Conservation (phyloP, 1,140 invertebrate genomes). For the Ceratina calcarata region DNA sequence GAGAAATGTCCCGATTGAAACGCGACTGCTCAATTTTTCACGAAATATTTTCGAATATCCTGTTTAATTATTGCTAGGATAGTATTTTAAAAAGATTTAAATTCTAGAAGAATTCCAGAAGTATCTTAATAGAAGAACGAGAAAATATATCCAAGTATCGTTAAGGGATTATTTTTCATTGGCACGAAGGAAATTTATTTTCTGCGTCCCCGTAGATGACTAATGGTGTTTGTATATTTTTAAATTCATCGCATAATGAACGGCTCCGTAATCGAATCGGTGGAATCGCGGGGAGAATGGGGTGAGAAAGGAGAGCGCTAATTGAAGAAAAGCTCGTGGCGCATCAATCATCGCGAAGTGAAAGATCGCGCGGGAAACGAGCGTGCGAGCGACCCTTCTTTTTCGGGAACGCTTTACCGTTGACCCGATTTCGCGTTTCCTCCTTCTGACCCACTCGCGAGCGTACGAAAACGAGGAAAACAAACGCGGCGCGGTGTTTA, state of each 20-base stretch:
- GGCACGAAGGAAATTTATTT: constrained; percentile 25
- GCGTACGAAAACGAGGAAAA: constrained; percentile 23
- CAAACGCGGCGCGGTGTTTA: constrained; percentile 6
- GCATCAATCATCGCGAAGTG: constrained; percentile 51
- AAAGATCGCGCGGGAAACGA: constrained; percentile 32
- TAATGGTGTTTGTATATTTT: constrained; percentile 62
- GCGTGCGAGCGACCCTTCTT: constrained; percentile 4
- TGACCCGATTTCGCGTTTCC: constrained; percentile 34
- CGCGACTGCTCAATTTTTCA: constrained; percentile 38
- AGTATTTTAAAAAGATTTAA: neutral
- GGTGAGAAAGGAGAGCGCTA: constrained; percentile 47
- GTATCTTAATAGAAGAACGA: too few species aligned
- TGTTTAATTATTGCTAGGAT: neutral
- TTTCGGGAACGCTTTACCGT: constrained; percentile 10
- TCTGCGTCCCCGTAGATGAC: constrained; percentile 45
- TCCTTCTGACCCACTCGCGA: neutral
- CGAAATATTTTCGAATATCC: neutral
- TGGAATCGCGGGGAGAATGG: constrained; percentile 1
- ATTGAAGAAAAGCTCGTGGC: constrained; percentile 57
- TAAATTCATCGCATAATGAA: constrained; percentile 55
- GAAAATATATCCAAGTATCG: neutral
- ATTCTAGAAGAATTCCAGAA: neutral
- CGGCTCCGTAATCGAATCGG: constrained; percentile 55
- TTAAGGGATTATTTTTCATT: constrained; percentile 1
- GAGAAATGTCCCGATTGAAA: constrained; percentile 47